Conservation (phyloP, 2,797 vertebrate species). For the Cirrhinus molitorella region DNA sequence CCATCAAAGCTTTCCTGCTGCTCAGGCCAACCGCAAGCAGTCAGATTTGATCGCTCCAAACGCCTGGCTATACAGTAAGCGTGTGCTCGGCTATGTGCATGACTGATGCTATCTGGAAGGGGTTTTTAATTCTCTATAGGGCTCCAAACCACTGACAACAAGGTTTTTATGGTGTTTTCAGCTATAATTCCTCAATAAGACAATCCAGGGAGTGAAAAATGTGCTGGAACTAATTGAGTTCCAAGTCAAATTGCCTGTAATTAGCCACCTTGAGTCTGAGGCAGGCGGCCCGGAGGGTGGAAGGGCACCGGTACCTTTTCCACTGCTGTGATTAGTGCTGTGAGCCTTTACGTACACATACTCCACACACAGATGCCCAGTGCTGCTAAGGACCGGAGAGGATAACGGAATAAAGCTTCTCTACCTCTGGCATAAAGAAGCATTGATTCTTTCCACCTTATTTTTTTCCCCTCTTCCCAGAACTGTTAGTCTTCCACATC, state of each 20-base stretch:
- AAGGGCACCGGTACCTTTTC: constrained; percentile 11
- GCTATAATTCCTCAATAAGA: constrained; percentile 29
- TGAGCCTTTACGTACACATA: constrained; percentile 21
- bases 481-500: constrained; percentile 54
- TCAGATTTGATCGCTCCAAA: background rate
- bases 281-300: constrained; percentile 12
- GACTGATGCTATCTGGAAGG: constrained; percentile 30
- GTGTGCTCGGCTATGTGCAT: constrained; percentile 1
- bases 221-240: constrained; percentile 42
- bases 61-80: background rate
- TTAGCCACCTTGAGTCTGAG: constrained; percentile 17
- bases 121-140: background rate
- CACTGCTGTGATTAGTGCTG: constrained; percentile 19
- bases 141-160: constrained; percentile 3
- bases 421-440: constrained; percentile 8
- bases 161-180: constrained; percentile 5
- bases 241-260: constrained; percentile 35
- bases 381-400: constrained; percentile 7
- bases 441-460: constrained; percentile 47
- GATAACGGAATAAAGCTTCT: background rate
- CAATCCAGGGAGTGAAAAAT: constrained; percentile 42
- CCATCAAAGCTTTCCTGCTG: background rate
- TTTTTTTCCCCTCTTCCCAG: constrained; percentile 42
- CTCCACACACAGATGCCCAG: constrained; percentile 35
- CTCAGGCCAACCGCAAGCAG: background rate